A percentile compares a stretch with the other conserved stretches of the same genome.
phyloP scores from a whole-genome alignment of 2,113 vertebrate genomes.

The Channa argus region DNA sequence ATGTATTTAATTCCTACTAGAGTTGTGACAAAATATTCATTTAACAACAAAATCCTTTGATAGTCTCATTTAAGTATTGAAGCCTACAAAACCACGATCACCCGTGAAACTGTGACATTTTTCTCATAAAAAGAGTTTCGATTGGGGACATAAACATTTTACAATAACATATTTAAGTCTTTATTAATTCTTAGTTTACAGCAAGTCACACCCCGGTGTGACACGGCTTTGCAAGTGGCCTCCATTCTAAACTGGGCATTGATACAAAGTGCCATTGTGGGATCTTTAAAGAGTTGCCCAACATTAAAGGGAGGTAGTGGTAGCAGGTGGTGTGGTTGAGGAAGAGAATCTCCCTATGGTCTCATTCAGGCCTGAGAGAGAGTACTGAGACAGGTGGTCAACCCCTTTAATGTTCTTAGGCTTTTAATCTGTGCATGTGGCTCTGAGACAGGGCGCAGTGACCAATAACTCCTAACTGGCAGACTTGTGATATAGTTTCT shows the following conservation, averaged over 20 bases:
- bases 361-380: conserved; percentile 72
- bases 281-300: conserved; percentile 64
- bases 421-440: conserved; percentile 76
- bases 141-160: no score
- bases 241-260: conserved; percentile 60
- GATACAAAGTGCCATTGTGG: conserved; percentile 68
- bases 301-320: conserved; percentile 67
- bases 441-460: conserved; percentile 60
- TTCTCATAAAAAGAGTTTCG: not conserved
- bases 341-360: conserved; percentile 78
- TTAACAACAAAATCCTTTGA: not conserved
- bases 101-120: not conserved
- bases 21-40: not conserved
- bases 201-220: conserved; percentile 40
- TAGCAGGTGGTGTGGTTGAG: conserved; percentile 75
- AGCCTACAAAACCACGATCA: no score
- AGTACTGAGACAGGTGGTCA: conserved; percentile 80
- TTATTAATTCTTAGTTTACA: conserved; percentile 42
- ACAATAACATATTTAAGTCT: conserved; percentile 7
- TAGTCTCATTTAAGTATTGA: not conserved
- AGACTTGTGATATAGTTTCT: conserved; percentile 59
- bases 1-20: not conserved
- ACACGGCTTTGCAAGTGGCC: conserved; percentile 30
- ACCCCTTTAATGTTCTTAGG: conserved; percentile 74
- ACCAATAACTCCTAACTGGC: conserved; percentile 65